Conservation (phyloP, 2,888 invertebrate genomes). For the Metalampra italica region DNA sequence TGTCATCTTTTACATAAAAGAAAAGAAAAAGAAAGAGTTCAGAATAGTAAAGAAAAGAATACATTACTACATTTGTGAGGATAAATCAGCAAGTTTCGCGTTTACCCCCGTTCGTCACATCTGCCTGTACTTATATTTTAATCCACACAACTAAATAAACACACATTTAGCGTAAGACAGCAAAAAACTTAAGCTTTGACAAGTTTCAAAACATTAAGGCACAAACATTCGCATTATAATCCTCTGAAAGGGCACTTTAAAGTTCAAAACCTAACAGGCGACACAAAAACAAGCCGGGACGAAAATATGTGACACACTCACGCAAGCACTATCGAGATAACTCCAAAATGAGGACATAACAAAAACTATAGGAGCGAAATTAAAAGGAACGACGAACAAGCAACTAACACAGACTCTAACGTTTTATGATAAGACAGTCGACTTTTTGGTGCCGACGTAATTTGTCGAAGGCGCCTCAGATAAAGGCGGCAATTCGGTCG, state of each 20-base stretch:
- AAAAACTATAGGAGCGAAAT: conserved; percentile 71
- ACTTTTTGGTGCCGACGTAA: conserved; percentile 70
- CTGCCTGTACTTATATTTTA: no score
- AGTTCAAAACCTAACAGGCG: background rate
- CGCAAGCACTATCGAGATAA: conserved; percentile 54
- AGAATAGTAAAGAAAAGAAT: no score
- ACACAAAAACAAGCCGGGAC: conserved; percentile 22
- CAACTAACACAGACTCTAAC: conserved; percentile 66
- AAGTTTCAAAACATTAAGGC: background rate
- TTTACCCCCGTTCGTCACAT: no score
- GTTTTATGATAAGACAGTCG: conserved; percentile 65
- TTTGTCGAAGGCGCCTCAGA: conserved; percentile 77
- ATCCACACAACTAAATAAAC: no score
- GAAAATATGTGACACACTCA: conserved; percentile 57
- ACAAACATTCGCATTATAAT: background rate
- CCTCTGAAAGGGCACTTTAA: background rate
- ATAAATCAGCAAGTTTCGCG: no score
- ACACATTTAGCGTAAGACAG: no score
- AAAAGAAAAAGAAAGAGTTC: no score
- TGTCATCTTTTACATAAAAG: no score
- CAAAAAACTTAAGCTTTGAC: no score
- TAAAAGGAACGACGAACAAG: conserved; percentile 71
- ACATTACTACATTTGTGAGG: no score
- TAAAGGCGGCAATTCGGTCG: conserved; percentile 61
- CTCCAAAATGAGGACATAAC: conserved; percentile 62